Evolutionary conservation across 2,888 invertebrate genomes (phyloP).

Genomic region (Cryptocephalus moraei): DNA sequence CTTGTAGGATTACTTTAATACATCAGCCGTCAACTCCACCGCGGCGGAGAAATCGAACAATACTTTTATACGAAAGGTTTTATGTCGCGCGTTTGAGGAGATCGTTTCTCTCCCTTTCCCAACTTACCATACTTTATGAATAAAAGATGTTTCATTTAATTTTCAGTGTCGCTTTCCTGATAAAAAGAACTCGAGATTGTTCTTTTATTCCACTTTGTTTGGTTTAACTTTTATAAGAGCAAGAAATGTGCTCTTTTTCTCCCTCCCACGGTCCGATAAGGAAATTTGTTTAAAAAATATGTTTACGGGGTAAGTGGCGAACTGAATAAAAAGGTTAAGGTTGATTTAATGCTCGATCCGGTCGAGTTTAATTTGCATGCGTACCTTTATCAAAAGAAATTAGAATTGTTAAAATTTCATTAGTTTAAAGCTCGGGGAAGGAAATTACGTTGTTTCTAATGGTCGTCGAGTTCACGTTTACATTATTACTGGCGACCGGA

Average conservation of each 20-base stretch:
- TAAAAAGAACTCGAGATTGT: background rate
- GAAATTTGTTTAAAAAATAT: no score
- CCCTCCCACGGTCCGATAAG: background rate
- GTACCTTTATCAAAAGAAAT: no score
- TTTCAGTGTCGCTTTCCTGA: conserved; percentile 12
- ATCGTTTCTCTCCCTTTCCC: conserved; percentile 16
- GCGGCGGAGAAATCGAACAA: conserved; percentile 32
- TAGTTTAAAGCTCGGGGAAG: no score
- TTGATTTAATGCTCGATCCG: no score
- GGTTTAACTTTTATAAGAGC: background rate
- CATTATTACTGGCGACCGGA: no score
- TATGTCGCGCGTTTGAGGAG: conserved; percentile 26
- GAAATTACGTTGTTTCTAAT: no score
- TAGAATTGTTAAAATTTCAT: no score
- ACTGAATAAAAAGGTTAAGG: no score
- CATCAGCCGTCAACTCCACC: conserved; percentile 28
- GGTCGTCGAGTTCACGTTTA: no score
- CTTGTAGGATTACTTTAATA: no score
- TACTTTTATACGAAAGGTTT: conserved; percentile 29
- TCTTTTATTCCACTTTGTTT: background rate
- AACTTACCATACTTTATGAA: conserved; percentile 24
- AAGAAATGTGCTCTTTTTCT: background rate
- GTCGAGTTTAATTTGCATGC: no score
- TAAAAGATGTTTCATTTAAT: conserved; percentile 28
- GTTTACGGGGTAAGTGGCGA: no score